Evolutionary conservation across 92 coral and sea anemone genomes (phyloP), one percentile per base, ranked within the genome.

Genomic region (Blastomussa wellsi): DNA sequence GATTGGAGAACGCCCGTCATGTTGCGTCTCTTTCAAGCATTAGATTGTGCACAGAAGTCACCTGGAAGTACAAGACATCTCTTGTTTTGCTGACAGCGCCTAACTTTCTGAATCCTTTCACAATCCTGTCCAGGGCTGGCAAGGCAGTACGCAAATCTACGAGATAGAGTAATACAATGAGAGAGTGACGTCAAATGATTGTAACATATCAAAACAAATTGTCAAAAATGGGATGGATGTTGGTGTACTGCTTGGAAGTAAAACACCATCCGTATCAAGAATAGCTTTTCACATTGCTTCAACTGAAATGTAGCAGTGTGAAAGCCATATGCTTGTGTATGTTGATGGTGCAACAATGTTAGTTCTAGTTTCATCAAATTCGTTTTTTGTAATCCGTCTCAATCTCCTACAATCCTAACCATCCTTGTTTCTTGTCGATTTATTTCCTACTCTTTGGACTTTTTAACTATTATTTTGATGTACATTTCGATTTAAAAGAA

Each of bases 31-130:
- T 36, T 17, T 48, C 11, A 60, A 33, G 67, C 67, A 60, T 7
- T 55, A 10, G 26, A 19, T 78, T 1, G 66, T 31, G 66, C 24
- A 37, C 48, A 36, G 33, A 11, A 1, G 10, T 71, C 35, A 96
- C 99, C 99, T 96, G 93, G 68, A 91, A 93, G 65, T 95, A 90
- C 31, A 92, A 90, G 74, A 95, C 95, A 60, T 95, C 97, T 79
- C 95, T 77, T 22, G 93, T 90, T 79, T 93, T 88, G 78, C 89
- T 81, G 74, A 79, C 67, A 15, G 99, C 99, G 36, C 90, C 90
- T 69, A 96, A 62, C 89, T 86, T 89, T 53, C 87, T 90, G 72
- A 92, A 93, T n/a, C 93, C 96, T 79, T 87, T 75, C 72, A 95
- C 94, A 15, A 91, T 80, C 52, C 80, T 87, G 70, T 91, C 98